These are phyloP conservation scores for Novumbra hubbsi DNA, from an alignment of 2,797 vertebrate genomes.

Conservation along the genomic window DNA sequence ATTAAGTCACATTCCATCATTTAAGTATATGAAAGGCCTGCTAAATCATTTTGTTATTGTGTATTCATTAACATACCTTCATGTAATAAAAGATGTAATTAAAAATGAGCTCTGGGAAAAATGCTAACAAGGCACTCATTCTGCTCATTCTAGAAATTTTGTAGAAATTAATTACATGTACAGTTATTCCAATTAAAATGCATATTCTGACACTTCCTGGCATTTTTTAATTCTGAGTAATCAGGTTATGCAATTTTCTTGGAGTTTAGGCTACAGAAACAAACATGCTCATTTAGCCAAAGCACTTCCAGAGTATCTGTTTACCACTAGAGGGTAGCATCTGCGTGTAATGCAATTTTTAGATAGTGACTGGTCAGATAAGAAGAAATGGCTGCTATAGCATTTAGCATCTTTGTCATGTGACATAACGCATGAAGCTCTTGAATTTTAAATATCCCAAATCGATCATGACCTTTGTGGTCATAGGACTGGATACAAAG, in stretches of 20 bases:
- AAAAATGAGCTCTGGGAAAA: constrained; percentile 1
- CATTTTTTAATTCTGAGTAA: neutral
- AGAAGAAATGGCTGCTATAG: constrained; percentile 1
- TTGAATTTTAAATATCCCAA: constrained; percentile 11
- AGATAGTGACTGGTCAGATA: neutral
- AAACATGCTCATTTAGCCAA: neutral
- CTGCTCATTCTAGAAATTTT: neutral
- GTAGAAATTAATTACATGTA: neutral
- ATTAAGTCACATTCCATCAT: too few relatives aligned
- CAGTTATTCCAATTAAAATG: neutral
- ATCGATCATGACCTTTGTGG: constrained; percentile 58
- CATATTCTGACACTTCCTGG: neutral
- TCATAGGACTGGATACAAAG: constrained; percentile 64
- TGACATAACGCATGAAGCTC: too few relatives aligned
- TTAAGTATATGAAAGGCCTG: neutral
- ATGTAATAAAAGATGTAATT: neutral
- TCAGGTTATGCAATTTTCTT: neutral
- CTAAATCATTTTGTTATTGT: neutral
- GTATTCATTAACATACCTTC: neutral
- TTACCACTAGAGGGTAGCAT: constrained; percentile 47
- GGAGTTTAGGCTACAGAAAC: neutral
- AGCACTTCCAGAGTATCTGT: constrained; percentile 8
- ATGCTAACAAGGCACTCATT: neutral
- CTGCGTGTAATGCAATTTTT: constrained; percentile 33
- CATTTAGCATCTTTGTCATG: neutral